Base-by-base conservation (phyloP, 1,140 invertebrate species). In the Zaprionus nigranus region DNA sequence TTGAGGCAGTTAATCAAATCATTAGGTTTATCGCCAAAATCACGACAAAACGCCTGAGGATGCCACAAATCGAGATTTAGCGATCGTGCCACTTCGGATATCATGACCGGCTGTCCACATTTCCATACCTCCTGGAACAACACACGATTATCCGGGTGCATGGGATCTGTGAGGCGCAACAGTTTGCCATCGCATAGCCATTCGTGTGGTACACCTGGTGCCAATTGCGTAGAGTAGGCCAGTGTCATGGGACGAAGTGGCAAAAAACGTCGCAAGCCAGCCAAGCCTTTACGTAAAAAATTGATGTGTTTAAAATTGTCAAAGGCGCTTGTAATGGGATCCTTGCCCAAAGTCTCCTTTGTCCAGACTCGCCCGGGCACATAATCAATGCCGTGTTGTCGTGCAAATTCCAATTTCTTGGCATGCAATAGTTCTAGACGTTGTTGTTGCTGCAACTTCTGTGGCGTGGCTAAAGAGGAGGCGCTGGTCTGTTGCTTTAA, bases 51-150 rank as follows among this genome's bases (percentile, higher is more conserved):
- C 1, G 97, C 96, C 70, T 98, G 96, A 0, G 98, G 98, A 85
- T 95, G 96, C 99, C 98, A 99, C 0, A 99, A 93, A 30, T 96
- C 94, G 79, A 95, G 94, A 88, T 97, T 95, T 15, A 99, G 93
- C 24, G 95, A 93, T 72, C 95, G 96, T 12, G 96, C 94, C 15
- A 99, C 96, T 81, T 98, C 97, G 1, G 97, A 98, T n/a, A 99
- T 97, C 90, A 99, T 94, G 3, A 99, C 98, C 5, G 99, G 98
- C 93, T 99, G 97, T 20, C 98, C 98, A 24, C 97, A 95, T 93
- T 97, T 98, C 98, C 98, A 99, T 85, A 99, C 98, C 92, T 99
- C 98, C 95, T 98, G 95, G 94, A 98, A 99, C 43, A 98, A 95
- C 75, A 96, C 95, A 54, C 97, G 95, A 90, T 99, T 99, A 60